Base-by-base conservation (phyloP, 2,888 invertebrate species). In the Agriotes lineatus region DNA sequence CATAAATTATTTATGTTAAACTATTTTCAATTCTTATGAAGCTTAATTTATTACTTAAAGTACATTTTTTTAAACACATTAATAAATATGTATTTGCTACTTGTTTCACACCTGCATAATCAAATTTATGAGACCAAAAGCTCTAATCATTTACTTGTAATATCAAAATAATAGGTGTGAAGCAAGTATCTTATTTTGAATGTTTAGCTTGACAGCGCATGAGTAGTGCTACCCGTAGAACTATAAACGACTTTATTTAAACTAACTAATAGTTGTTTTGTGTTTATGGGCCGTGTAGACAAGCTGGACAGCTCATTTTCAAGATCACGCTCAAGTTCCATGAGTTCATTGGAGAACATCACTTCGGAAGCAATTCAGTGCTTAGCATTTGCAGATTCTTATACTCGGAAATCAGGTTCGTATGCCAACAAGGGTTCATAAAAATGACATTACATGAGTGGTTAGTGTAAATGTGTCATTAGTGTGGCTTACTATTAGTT, bases 281-380 rank as follows among this genome's bases (percentile, higher is more conserved):
- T 83, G 82, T 85, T 82, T 86, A 86, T 86, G 87, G 91, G 91
- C 87, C 91, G 93, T 87, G 88, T 90, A 97, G 97, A 97, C 89
- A 96, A 96, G 89, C 89, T 96, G 90, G 97, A 97, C 89, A 95
- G 93, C 85, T 94, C 96, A 79, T 97, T 97, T 88, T 96, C 96
- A 80, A 90, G 97, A 84, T 98, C 97, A 77, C 91, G 97, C 82
- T 97, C 96, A 85, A 97, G 97, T 85, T 96, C 96, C 86, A 97
- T 97, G 93, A 97, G 97, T 82, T 97, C 97, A 85, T 89, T 98
- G 83, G 97, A 98, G 87, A 97, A 97, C 88, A 96, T 97, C 86
- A 93, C 94, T 81, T 93, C 95, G 79, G 98, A 98, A 88, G 93
- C 96, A 83, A 93, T 98, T 82, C 96, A 96, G 88, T 96, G 96